These are phyloP conservation scores for Chiloscyllium punctatum DNA, from an alignment of 2,797 vertebrate species.

Conservation along the genomic window DNA sequence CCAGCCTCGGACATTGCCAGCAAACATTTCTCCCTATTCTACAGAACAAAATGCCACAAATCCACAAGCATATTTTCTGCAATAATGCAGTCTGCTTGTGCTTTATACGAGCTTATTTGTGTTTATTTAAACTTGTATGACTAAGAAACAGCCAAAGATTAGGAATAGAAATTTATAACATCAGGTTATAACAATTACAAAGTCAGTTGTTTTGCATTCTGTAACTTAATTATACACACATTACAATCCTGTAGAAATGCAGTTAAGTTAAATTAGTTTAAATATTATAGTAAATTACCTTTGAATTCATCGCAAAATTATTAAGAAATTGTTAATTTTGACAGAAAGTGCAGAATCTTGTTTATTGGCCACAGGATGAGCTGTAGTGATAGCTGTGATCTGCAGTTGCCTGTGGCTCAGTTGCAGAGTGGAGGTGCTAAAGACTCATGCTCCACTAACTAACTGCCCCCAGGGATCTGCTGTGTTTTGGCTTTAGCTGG, in stretches of 20 bases:
- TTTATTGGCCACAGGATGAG: too few relatives aligned
- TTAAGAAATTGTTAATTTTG: neutral
- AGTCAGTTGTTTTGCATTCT: neutral
- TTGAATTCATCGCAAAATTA: neutral
- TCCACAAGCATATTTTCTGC: neutral
- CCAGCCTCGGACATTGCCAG: neutral
- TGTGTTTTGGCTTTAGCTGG: too few relatives aligned
- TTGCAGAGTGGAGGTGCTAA: too few relatives aligned
- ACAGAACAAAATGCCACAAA: neutral
- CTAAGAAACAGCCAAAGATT: neutral
- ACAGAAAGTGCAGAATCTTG: too few relatives aligned
- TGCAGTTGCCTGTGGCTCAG: too few relatives aligned
- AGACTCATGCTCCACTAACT: too few relatives aligned
- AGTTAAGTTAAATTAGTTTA: neutral
- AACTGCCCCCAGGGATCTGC: too few relatives aligned
- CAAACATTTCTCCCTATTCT: neutral
- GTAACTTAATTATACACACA: neutral
- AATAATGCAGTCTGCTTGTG: neutral
- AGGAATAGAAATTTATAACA: neutral
- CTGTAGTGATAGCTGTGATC: too few relatives aligned
- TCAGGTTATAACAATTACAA: neutral
- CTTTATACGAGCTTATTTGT: neutral
- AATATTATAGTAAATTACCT: neutral
- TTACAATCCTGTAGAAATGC: neutral
- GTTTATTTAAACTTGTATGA: slow-evolving; percentile 17